Percentiles rank a stretch among this genome's conserved stretches.
These are phyloP conservation scores for Hesperia comma DNA, from an alignment of 2,888 invertebrate species.

Conservation along the genomic window DNA sequence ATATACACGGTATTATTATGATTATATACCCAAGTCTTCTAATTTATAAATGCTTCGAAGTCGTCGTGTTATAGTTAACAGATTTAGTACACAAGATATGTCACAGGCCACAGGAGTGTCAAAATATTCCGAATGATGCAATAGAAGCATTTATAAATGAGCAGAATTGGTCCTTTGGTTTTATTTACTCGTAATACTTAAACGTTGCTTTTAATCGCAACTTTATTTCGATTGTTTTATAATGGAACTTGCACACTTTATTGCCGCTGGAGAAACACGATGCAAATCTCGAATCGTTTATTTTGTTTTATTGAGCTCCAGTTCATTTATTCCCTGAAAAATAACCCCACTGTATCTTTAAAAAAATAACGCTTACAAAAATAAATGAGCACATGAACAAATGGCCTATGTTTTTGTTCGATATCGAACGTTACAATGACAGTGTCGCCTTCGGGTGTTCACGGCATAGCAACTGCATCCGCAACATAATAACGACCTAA, in stretches of 20 bases:
- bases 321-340: constrained; percentile 5
- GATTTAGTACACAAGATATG: too few species aligned
- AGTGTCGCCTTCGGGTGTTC: constrained; percentile 38
- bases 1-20: too few species aligned
- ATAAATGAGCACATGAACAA: neutral
- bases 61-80: too few species aligned
- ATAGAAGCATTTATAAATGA: too few species aligned
- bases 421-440: constrained; percentile 24
- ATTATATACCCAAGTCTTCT: too few species aligned
- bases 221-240: constrained; percentile 2
- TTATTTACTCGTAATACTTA: too few species aligned
- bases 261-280: constrained; percentile 4
- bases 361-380: constrained; percentile 19
- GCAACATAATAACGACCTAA: constrained; percentile 64
- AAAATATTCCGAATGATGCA: too few species aligned
- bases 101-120: too few species aligned
- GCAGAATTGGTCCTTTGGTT: too few species aligned
- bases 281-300: constrained; percentile 3
- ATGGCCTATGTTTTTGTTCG: constrained; percentile 16
- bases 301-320: constrained; percentile 8
- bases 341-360: neutral
- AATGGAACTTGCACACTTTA: neutral
- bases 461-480: constrained; percentile 65
- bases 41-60: too few species aligned
- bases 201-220: neutral